A percentile compares a stretch with the other conserved stretches of the same genome.
Evolutionary conservation across 2,113 vertebrate genomes (phyloP).

Genomic region (Leptocoma aspasia): DNA sequence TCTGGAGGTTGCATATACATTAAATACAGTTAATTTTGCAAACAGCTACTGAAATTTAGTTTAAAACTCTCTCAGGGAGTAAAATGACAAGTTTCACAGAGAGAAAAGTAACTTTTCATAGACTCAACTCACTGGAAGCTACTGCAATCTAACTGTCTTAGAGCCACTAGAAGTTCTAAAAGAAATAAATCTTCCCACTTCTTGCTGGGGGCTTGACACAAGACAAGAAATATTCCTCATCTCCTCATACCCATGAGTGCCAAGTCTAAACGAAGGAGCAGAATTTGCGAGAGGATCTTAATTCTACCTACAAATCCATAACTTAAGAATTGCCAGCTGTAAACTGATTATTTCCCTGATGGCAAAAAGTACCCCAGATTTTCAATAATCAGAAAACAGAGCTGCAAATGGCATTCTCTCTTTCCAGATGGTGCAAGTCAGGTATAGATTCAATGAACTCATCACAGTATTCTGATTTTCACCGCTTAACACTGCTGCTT

Average conservation of each 20-base stretch:
- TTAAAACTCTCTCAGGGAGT: not conserved
- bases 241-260: rapidly evolving
- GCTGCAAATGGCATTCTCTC: not conserved
- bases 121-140: not conserved
- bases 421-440: not conserved
- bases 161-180: not conserved
- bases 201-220: not conserved
- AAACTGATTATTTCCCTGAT: not conserved
- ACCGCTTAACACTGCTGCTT: not conserved
- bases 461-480: not conserved
- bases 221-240: not conserved
- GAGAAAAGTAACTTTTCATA: not conserved
- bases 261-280: not conserved
- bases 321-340: not conserved
- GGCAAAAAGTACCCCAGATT: not conserved
- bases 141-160: not conserved
- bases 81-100: not conserved
- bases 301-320: not conserved
- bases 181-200: not conserved
- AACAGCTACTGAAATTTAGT: not conserved
- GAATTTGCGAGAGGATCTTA: not conserved
- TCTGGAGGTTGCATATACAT: not conserved
- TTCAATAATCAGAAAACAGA: not conserved
- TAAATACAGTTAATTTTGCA: not conserved
- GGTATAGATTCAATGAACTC: not conserved